Conservation (phyloP, 2,797 vertebrate species). For the Neosilurus hyrtlii region DNA sequence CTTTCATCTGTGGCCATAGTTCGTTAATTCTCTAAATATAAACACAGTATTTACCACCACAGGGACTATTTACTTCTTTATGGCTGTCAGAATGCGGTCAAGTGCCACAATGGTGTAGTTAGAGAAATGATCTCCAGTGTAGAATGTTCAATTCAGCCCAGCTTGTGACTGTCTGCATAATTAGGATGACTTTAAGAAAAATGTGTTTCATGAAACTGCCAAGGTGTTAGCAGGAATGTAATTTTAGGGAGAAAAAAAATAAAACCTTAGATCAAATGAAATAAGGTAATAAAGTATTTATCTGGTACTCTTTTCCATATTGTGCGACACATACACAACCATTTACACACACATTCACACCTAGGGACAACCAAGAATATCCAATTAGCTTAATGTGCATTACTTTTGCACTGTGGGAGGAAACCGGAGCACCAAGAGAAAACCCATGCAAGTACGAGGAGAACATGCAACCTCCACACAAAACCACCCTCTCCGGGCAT, state of each 20-base stretch:
- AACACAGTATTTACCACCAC: slow-evolving; percentile 27
- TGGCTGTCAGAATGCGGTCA: slow-evolving; percentile 30
- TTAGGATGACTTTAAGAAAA: neutral
- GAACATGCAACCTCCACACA: too few species aligned
- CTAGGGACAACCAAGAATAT: too few species aligned
- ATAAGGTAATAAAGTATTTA: neutral
- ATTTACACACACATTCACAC: too few species aligned
- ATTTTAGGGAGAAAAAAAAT: neutral
- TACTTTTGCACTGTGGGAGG: too few species aligned
- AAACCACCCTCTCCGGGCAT: too few species aligned
- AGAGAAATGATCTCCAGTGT: neutral
- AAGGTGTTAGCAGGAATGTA: neutral
- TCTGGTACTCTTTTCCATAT: neutral
- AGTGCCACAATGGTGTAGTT: neutral
- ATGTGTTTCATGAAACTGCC: neutral
- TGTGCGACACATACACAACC: too few species aligned
- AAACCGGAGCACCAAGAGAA: too few species aligned
- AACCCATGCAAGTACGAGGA: too few species aligned
- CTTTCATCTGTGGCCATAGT: neutral
- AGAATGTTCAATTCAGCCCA: neutral
- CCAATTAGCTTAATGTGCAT: too few species aligned
- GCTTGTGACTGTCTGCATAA: neutral
- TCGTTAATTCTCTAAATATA: slow-evolving; percentile 9
- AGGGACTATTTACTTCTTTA: slow-evolving; percentile 20
- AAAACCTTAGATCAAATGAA: neutral